Base-by-base conservation (phyloP, 2,888 invertebrate genomes). In the Eugnorisma glareosa region DNA sequence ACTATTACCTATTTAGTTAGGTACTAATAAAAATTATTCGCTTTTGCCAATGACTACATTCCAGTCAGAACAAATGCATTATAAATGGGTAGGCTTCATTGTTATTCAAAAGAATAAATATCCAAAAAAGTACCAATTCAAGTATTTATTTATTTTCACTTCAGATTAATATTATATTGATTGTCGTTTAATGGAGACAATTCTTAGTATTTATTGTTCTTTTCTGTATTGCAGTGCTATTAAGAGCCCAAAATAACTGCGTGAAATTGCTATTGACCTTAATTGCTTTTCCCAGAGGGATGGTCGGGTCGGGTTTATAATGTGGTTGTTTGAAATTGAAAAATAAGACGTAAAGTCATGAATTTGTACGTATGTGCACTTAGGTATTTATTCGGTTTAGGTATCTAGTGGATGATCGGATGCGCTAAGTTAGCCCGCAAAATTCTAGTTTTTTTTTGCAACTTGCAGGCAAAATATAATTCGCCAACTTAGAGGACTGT, bases 131-230 rank as follows among this genome's bases (percentile, higher is more conserved):
- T 59, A 59, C 35, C 37, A 40, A 61, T 24, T 61, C 24, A 2
- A 4, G 2, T 18, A 72, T n/a, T 72, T 72, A 80, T 70, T 80
- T 76, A 75, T 77, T 78, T 75, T 76, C 67, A 75, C 68, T 76
- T 61, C 79, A 77, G 83, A 81, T 79, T 82, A 80, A 80, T 75
- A 81, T 82, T 74, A 79, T 72, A 83, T 81, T 79, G 81, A 88
- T 87, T 82, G 81, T 79, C 82, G 72, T 84, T 85, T 87, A 87
- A 87, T 82, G 84, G 82, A 80, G 72, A 79, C 84, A 77, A 79
- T 86, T 83, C 81, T 81, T 88, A 82, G 86, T 86, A 88, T 88
- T 88, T 86, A 88, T 88, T 73, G 87, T 79, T 82, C 78, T 80
- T 81, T 88, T 83, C 75, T 75, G 79, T 79, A 86, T 84, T 86